Percentiles rank a stretch among this genome's conserved stretches.
Conservation (phyloP, 1,140 invertebrate species). For the Arion vulgaris region DNA sequence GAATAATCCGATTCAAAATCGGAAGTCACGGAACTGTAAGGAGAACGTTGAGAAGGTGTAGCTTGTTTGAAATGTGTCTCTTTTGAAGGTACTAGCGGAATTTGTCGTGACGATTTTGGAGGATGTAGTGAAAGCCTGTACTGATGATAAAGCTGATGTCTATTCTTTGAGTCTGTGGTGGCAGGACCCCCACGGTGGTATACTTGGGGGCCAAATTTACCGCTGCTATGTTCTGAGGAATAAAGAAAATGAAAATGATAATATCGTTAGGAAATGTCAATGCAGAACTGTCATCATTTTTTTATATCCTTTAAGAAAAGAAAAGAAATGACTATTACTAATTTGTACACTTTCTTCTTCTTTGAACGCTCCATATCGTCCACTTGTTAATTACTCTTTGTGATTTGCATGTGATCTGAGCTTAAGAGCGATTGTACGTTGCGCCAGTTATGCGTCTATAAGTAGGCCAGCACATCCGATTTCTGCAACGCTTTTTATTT, state of each 20-base stretch:
- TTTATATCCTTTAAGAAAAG: no score
- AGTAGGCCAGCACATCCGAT: no score
- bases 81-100: neutral
- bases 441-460: no score
- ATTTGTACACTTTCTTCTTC: no score
- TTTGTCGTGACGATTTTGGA: neutral
- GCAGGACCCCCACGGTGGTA: neutral
- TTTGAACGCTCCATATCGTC: no score
- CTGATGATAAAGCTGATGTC: neutral
- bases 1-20: slow-evolving; percentile 6
- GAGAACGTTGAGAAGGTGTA: neutral
- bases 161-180: neutral
- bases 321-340: no score
- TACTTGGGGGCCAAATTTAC: neutral
- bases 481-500: no score
- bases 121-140: neutral
- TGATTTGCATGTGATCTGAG: no score
- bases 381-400: no score
- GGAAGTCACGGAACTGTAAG: slow-evolving; percentile 19
- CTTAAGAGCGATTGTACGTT: no score
- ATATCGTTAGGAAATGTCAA: no score
- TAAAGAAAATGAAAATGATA: neutral
- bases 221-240: neutral
- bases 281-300: no score
- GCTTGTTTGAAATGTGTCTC: neutral